Conservation (phyloP, 1,140 invertebrate species). For the Hermetia illucens region DNA sequence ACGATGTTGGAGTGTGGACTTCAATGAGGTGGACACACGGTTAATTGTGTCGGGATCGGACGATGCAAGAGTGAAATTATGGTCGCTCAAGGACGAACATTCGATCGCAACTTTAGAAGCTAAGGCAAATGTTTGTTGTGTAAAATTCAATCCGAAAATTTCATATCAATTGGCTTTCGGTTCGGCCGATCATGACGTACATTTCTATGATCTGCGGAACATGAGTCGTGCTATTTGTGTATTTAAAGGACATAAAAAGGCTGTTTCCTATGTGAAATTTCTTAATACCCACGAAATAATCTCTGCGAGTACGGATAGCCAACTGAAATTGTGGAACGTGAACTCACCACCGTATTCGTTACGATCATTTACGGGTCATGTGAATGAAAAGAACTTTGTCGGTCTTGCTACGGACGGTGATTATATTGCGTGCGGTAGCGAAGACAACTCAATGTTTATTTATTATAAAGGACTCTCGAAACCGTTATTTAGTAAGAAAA, state of each 20-base stretch:
- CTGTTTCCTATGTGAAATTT: constrained; percentile 94
- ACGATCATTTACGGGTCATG: constrained; percentile 81
- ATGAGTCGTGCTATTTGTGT: constrained; percentile 67
- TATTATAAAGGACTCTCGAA: constrained; percentile 87
- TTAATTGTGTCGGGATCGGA: constrained; percentile 89
- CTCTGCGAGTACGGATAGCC: constrained; percentile 89
- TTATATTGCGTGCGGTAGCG: constrained; percentile 89
- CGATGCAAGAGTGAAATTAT: constrained; percentile 88
- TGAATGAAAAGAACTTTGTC: constrained; percentile 96
- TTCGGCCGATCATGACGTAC: constrained; percentile 91
- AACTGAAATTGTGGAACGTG: constrained; percentile 87
- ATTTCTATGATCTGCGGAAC: constrained; percentile 89
- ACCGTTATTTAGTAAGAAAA: constrained; percentile 57
- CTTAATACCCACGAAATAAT: constrained; percentile 80
- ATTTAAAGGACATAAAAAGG: constrained; percentile 87
- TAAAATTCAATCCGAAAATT: constrained; percentile 86
- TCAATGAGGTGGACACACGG: constrained; percentile 82
- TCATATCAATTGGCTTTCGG: constrained; percentile 83
- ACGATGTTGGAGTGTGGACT: constrained; percentile 93
- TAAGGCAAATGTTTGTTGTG: constrained; percentile 92
- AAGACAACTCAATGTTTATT: constrained; percentile 88
- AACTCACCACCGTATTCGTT: constrained; percentile 61
- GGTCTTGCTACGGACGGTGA: constrained; percentile 90
- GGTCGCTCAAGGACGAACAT: constrained; percentile 76
- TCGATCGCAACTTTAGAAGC: constrained; percentile 79